phyloP scores from a whole-genome alignment of 92 coral and sea anemone species.

The Actinernus sp. region DNA sequence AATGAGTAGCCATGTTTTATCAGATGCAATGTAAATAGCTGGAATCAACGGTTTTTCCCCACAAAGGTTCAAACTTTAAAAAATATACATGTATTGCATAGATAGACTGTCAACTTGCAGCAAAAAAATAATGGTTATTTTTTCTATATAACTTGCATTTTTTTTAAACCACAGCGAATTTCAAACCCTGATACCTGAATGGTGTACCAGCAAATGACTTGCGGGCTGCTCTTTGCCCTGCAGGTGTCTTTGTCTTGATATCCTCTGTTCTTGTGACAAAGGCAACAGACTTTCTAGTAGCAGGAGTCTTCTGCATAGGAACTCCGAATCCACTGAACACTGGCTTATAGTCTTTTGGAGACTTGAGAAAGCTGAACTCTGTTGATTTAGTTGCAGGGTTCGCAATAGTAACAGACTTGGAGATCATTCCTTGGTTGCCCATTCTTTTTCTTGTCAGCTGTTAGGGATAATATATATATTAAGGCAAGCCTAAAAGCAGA shows the following conservation, averaged over 20 bases:
- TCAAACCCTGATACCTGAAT: conserved; percentile 58
- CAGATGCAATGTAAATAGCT: no score
- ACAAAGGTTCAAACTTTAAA: no score
- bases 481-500: no score
- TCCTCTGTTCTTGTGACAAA: conserved; percentile 13
- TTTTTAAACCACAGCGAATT: background rate
- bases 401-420: conserved; percentile 4
- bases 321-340: conserved; percentile 7
- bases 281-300: conserved; percentile 53
- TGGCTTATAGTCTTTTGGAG: conserved; percentile 61
- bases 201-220: conserved; percentile 72
- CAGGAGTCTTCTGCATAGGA: conserved; percentile 47
- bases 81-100: no score
- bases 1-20: no score
- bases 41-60: no score
- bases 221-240: conserved; percentile 40
- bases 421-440: background rate
- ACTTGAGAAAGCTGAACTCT: conserved; percentile 62
- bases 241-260: conserved; percentile 60
- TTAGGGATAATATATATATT: no score
- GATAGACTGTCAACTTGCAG: no score
- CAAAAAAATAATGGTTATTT: no score
- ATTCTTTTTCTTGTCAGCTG: conserved; percentile 17
- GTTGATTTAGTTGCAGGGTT: conserved; percentile 21
- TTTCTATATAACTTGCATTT: no score